phyloP scores from a whole-genome alignment of 2,113 vertebrate genomes.

The Cottus gobio region DNA sequence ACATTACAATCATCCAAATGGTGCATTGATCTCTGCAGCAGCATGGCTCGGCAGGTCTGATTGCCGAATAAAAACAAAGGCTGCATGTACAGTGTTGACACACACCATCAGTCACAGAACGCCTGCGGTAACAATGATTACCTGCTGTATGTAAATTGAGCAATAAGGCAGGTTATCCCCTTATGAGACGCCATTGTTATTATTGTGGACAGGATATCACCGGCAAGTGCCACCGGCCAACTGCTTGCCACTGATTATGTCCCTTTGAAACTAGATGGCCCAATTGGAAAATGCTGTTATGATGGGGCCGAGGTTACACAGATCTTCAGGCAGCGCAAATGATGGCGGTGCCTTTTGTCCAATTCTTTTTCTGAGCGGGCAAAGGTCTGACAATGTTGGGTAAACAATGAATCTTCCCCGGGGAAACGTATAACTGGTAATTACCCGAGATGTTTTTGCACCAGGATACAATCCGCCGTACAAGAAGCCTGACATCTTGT shows the following conservation, averaged over 20 bases:
- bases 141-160: slow-evolving; percentile 77
- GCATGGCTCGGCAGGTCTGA: slow-evolving; percentile 51
- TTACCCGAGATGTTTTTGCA: slow-evolving; percentile 25
- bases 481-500: neutral
- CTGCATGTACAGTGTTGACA: slow-evolving; percentile 71
- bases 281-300: slow-evolving; percentile 69
- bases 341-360: slow-evolving; percentile 38
- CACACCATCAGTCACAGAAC: slow-evolving; percentile 74
- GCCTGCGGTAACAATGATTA: slow-evolving; percentile 69
- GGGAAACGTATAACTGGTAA: slow-evolving; percentile 20
- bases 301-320: slow-evolving; percentile 21
- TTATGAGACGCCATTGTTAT: slow-evolving; percentile 61
- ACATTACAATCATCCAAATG: slow-evolving; percentile 53
- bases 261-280: slow-evolving; percentile 43
- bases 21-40: slow-evolving; percentile 64
- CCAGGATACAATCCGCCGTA: neutral
- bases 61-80: slow-evolving; percentile 76
- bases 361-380: slow-evolving; percentile 44
- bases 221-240: slow-evolving; percentile 62
- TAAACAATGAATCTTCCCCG: slow-evolving; percentile 39
- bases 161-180: slow-evolving; percentile 74
- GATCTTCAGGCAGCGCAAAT: slow-evolving; percentile 40
- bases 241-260: slow-evolving; percentile 63
- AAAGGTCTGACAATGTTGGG: slow-evolving; percentile 32
- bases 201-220: slow-evolving; percentile 60